Percentiles rank a stretch among this genome's conserved stretches.
These are phyloP conservation scores for Caerostris darwini DNA, from an alignment of 1,140 invertebrate species.

Conservation along the genomic window DNA sequence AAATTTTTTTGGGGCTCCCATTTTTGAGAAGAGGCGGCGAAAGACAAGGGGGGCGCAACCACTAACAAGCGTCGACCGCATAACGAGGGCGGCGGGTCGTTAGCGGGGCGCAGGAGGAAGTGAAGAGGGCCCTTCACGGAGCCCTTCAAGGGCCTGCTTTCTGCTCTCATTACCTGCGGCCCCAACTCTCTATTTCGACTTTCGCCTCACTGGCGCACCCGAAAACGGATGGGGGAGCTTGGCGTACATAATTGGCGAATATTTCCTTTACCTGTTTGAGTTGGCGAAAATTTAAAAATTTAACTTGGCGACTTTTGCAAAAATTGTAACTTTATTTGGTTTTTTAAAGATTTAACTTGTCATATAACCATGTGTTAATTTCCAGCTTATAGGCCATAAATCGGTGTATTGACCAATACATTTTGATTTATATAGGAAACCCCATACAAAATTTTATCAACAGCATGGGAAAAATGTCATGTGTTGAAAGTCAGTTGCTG, in stretches of 20 bases:
- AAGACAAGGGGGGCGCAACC: constrained; percentile 62
- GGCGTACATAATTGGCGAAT: not conserved
- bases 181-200: constrained; percentile 9
- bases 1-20: not conserved
- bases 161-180: constrained; percentile 47
- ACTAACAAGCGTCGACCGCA: constrained; percentile 63
- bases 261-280: no score
- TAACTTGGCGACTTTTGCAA: no score
- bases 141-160: not conserved
- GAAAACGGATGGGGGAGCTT: not conserved
- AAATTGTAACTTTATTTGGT: no score
- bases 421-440: no score
- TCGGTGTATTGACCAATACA: no score
- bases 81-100: constrained; percentile 62
- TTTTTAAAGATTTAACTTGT: no score
- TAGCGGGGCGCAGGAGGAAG: constrained; percentile 55
- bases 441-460: no score
- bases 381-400: no score
- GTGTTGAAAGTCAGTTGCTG: no score
- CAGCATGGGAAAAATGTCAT: no score
- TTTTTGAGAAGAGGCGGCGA: not conserved
- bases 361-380: no score
- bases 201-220: not conserved
- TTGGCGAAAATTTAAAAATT: no score
- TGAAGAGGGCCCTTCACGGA: constrained; percentile 49